A percentile compares a stretch with the other conserved stretches of the same genome.
Conservation (phyloP, 2,113 vertebrate species). For the Archocentrus centrarchus region DNA sequence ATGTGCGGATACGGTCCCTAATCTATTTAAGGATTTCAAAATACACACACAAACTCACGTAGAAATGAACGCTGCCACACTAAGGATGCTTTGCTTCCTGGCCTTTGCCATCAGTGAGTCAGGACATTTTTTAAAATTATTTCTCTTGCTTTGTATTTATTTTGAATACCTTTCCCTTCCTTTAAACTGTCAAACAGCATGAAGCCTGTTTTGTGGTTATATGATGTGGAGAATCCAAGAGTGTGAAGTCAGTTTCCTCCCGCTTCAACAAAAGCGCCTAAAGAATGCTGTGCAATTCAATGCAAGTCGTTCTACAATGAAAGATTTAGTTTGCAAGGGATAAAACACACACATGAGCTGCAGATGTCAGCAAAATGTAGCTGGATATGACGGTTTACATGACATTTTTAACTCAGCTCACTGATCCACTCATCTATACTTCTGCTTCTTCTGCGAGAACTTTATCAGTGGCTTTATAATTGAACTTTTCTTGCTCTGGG, state of each 20-base stretch:
- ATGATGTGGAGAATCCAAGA: constrained; percentile 7
- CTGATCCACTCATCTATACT: neutral
- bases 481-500: neutral
- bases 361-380: neutral
- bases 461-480: neutral
- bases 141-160: constrained; percentile 56
- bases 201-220: constrained; percentile 3
- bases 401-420: neutral
- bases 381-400: neutral
- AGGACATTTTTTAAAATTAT: constrained; percentile 27
- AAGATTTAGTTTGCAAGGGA: neutral
- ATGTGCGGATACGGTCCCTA: constrained; percentile 74
- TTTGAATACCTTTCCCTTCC: constrained; percentile 65
- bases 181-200: constrained; percentile 44
- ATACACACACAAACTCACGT: constrained; percentile 35
- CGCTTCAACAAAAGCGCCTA: neutral
- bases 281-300: neutral
- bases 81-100: constrained; percentile 71
- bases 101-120: constrained; percentile 57
- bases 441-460: neutral
- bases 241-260: neutral
- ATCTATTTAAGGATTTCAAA: constrained; percentile 74
- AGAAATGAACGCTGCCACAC: constrained; percentile 19
- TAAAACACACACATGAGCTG: neutral
- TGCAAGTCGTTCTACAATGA: neutral